These are phyloP conservation scores for Tinea pellionella DNA, from an alignment of 2,888 invertebrate species.

Conservation along the genomic window DNA sequence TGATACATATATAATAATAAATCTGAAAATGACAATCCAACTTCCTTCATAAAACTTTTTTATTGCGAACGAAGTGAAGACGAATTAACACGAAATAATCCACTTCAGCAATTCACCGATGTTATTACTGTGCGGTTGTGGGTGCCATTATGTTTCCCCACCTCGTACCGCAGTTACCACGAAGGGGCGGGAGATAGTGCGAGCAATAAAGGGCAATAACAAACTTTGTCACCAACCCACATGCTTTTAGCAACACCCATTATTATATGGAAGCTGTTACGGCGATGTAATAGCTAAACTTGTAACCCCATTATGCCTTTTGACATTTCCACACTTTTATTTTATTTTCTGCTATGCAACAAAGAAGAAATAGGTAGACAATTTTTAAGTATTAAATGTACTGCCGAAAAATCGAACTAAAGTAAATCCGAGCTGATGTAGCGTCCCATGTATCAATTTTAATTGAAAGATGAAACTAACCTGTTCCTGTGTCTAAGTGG, in stretches of 20 bases:
- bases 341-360: no score
- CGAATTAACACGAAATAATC: constrained; percentile 10
- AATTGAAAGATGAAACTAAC: no score
- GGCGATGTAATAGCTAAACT: constrained; percentile 7
- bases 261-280: constrained; percentile 11
- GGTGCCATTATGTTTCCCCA: constrained; percentile 8
- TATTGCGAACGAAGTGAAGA: constrained; percentile 3
- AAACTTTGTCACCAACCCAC: constrained; percentile 13
- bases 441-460: no score
- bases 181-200: constrained; percentile 13
- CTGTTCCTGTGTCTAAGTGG: no score
- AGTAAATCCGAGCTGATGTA: no score
- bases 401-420: no score
- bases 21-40: not conserved
- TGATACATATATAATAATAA: not conserved
- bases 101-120: not conserved
- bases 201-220: constrained; percentile 14
- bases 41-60: not conserved
- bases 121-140: constrained; percentile 11
- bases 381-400: no score
- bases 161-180: constrained; percentile 4
- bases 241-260: constrained; percentile 13
- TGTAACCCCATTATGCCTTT: constrained; percentile 3
- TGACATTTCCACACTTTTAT: not conserved
- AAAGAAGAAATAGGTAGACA: no score